phyloP scores from a whole-genome alignment of 2,888 invertebrate genomes.

The Watsonalla binaria region DNA sequence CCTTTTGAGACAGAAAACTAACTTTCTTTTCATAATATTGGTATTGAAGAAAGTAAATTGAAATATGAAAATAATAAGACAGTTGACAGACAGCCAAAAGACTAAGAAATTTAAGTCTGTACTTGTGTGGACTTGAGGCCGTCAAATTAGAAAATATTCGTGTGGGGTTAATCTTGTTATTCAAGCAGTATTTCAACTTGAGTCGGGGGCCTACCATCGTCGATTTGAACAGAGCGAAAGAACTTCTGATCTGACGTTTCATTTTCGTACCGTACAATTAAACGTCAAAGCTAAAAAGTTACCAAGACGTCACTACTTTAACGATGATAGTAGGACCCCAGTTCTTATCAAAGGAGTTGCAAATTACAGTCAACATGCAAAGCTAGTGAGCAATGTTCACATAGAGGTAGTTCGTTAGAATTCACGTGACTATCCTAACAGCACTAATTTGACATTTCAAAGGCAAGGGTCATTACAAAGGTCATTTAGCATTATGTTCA shows the following conservation, averaged over 20 bases:
- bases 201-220: too few relatives aligned
- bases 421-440: constrained; percentile 8
- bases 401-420: background rate
- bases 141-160: too few relatives aligned
- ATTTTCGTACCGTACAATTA: too few relatives aligned
- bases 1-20: background rate
- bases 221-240: too few relatives aligned
- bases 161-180: background rate
- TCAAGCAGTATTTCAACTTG: background rate
- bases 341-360: background rate
- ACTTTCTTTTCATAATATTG: background rate
- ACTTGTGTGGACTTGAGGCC: too few relatives aligned
- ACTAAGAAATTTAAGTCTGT: too few relatives aligned
- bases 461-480: constrained; percentile 4
- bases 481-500: constrained; percentile 1
- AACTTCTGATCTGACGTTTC: too few relatives aligned
- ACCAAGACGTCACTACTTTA: too few relatives aligned
- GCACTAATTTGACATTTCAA: constrained; percentile 8
- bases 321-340: background rate
- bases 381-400: background rate
- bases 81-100: background rate
- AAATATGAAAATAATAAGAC: background rate
- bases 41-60: background rate
- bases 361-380: background rate
- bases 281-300: too few relatives aligned